Evolutionary conservation across 2,888 invertebrate species (phyloP).

Genomic region (Phymatocera aterrima): DNA sequence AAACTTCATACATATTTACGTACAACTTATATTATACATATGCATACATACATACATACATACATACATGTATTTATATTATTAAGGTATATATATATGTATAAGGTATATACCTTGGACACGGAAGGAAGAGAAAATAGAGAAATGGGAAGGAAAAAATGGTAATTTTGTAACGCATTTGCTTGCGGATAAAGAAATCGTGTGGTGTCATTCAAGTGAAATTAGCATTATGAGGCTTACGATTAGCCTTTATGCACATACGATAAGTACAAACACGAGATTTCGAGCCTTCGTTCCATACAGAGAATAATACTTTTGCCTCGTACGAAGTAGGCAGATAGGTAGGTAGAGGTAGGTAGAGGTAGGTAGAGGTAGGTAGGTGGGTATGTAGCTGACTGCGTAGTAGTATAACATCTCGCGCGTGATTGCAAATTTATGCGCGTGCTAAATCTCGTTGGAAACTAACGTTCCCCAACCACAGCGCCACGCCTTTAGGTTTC

Average conservation of each 20-base stretch:
- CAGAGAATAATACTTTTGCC: constrained; percentile 2
- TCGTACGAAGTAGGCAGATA: background rate
- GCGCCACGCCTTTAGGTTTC: constrained; percentile 35
- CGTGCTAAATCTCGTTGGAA: constrained; percentile 23
- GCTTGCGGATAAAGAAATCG: background rate
- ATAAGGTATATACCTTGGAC: no score
- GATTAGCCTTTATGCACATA: background rate
- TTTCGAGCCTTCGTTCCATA: background rate
- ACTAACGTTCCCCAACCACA: constrained; percentile 10
- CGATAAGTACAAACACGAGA: background rate
- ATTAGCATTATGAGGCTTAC: background rate
- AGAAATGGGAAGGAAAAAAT: background rate
- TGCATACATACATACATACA: no score
- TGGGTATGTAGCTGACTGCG: no score
- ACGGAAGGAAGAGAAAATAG: no score
- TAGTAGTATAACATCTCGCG: constrained; percentile 11
- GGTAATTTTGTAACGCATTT: background rate
- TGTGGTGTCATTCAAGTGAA: background rate
- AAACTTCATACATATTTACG: no score
- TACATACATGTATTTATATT: no score
- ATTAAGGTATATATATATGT: no score
- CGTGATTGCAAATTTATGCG: constrained; percentile 42
- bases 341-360: background rate
- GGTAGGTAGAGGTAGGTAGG: background rate
- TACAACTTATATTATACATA: no score